Evolutionary conservation across 2,888 invertebrate species (phyloP), one percentile per base, ranked within the genome.

Genomic region (Leptopilina drosophilae): DNA sequence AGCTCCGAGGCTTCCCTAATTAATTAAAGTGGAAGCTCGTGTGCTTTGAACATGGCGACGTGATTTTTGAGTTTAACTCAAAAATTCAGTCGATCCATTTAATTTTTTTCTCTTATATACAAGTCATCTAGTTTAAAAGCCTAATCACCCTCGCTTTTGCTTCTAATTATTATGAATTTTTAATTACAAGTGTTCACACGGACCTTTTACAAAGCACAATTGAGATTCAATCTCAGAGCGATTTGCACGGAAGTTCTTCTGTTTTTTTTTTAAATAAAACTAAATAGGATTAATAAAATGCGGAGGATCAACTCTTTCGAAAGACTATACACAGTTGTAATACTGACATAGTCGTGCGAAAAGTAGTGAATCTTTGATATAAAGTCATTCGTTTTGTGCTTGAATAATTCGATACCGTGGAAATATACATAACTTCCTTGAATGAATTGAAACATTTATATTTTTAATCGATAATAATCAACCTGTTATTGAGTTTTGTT

Each of bases 1-100:
- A 86, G 85, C 86, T 80, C 84, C 81, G 78, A 84, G 81, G 80
- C 84, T 83, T 81, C 80, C 77, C 81, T 86, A 83, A 78, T 75
- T 80, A 82, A 82, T 80, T 76, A 76, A 77, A 81, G 75, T 79
- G 78, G 82, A 83, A 81, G 80, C 78, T 84, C 82, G 80, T 83
- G 78, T 77, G 79, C 77, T 67, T 66, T 64, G 40, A 76, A 77
- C 64, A 15, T 77, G 62, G 59, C 14, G 62, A 49, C 42, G 42
- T 69, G 26, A 26, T 12, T 64, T 56, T 40, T 64, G 76, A 64
- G 80, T 80, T 76, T 79, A 79, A 83, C 82, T 78, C 80, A 76
- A 80, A 33, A 80, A 64, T 78, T 81, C 56, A 56, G 76, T 82
- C 77, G 78, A 80, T 81, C 79, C 76, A 77, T 81, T 78, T 65